These are phyloP conservation scores for Hydrozoanthus gracilis DNA, from an alignment of 92 coral and sea anemone species.

Conservation along the genomic window DNA sequence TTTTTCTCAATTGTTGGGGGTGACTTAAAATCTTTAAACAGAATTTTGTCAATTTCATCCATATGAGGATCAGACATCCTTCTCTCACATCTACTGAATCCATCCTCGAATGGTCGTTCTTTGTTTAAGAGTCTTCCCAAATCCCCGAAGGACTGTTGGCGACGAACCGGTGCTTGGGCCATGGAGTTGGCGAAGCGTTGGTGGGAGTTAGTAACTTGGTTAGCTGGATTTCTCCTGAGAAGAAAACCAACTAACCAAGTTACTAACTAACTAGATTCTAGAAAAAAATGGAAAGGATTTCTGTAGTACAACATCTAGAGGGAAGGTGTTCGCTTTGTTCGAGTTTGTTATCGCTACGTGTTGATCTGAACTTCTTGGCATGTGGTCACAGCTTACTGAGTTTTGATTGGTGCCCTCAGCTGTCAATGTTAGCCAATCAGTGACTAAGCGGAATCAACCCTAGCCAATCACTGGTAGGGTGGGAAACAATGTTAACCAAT, in stretches of 20 bases:
- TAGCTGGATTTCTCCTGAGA: conserved; percentile 3
- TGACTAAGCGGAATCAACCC: no score
- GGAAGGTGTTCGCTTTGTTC: neutral
- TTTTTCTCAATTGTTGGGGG: conserved; percentile 34
- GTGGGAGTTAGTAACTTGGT: neutral
- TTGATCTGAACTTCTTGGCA: neutral
- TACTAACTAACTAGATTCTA: conserved; percentile 3
- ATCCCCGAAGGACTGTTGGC: conserved; percentile 26
- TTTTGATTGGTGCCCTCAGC: conserved; percentile 2
- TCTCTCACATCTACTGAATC: neutral
- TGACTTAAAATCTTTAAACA: conserved; percentile 29
- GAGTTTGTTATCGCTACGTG: conserved; percentile 23
- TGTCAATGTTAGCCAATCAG: conserved; percentile 16
- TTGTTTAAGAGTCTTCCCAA: neutral
- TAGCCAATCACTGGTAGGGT: no score
- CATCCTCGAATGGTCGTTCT: conserved; percentile 31
- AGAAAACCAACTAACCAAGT: conserved; percentile 14
- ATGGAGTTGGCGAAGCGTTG: neutral
- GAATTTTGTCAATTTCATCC: conserved; percentile 24
- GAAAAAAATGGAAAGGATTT: neutral
- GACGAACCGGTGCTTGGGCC: conserved; percentile 17
- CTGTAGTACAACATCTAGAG: neutral
- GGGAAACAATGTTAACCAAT: no score
- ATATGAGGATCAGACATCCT: conserved; percentile 29
- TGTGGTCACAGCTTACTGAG: conserved; percentile 1